phyloP scores from a whole-genome alignment of 2,113 vertebrate species.

The Atlantisia rogersi region DNA sequence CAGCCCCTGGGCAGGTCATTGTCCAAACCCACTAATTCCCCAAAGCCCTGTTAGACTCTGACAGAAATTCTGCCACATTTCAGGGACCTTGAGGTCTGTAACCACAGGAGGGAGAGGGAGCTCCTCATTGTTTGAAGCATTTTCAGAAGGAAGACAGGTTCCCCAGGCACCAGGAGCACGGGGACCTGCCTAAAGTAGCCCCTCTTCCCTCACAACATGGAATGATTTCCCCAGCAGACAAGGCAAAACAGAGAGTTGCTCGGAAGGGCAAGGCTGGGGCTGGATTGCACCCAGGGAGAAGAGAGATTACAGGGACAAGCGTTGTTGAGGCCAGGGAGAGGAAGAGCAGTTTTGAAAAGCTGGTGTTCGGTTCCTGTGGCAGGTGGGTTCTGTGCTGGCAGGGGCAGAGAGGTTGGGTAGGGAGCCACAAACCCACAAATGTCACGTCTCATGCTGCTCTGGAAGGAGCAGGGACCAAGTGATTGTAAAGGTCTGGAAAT shows the following conservation, averaged over 20 bases:
- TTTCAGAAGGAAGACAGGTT: background rate
- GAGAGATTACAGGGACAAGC: rapidly evolving
- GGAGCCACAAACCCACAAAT: background rate
- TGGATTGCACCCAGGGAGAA: background rate
- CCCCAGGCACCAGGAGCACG: background rate
- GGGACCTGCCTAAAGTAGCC: background rate
- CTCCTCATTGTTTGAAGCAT: background rate
- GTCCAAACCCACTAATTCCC: background rate
- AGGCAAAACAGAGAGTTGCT: background rate
- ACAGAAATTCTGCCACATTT: background rate
- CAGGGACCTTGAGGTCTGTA: background rate
- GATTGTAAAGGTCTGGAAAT: background rate
- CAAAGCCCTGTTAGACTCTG: background rate
- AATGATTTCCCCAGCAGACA: background rate
- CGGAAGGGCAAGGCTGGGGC: background rate
- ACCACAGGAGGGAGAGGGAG: background rate
- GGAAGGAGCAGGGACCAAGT: background rate
- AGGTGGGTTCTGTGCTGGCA: background rate
- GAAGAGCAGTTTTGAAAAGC: background rate
- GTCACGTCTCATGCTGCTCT: background rate
- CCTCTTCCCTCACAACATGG: background rate
- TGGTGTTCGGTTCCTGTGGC: background rate
- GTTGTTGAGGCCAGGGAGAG: rapidly evolving
- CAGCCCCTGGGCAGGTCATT: background rate
- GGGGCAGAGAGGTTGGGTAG: background rate